phyloP scores from a whole-genome alignment of 2,113 vertebrate genomes.

The Furnarius figulus region DNA sequence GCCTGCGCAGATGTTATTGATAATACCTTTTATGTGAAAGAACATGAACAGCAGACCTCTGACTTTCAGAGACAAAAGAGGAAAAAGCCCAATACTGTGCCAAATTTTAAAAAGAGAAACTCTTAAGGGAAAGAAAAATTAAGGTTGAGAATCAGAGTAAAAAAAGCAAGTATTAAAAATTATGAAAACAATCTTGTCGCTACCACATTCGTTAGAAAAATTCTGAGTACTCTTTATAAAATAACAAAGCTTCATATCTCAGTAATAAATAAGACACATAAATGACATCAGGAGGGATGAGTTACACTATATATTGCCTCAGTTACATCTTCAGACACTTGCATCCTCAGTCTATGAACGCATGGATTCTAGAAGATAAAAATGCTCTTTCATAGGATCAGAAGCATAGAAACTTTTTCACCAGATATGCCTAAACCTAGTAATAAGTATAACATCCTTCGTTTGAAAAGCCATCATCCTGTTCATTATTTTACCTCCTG shows the following conservation, averaged over 20 bases:
- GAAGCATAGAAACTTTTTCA: constrained; percentile 11
- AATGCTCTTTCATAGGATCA: background rate
- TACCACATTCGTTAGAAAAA: background rate
- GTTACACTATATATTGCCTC: background rate
- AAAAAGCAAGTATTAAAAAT: background rate
- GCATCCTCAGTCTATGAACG: background rate
- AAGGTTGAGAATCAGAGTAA: background rate
- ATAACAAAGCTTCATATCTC: background rate
- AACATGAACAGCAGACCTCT: background rate
- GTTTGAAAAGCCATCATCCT: background rate
- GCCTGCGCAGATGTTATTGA: background rate
- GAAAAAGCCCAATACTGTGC: background rate
- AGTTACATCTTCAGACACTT: background rate
- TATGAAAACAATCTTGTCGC: background rate
- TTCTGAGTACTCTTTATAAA: background rate
- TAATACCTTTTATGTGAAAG: background rate
- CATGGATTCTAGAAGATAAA: background rate
- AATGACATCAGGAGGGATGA: background rate
- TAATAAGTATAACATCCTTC: background rate
- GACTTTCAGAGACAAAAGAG: background rate
- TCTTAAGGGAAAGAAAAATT: background rate
- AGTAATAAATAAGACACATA: background rate
- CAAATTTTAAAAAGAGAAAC: background rate
- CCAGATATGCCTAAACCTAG: background rate
- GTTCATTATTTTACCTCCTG: background rate